Conservation (phyloP, 2,113 vertebrate species). For the Stomatorhinus ivindoensis region DNA sequence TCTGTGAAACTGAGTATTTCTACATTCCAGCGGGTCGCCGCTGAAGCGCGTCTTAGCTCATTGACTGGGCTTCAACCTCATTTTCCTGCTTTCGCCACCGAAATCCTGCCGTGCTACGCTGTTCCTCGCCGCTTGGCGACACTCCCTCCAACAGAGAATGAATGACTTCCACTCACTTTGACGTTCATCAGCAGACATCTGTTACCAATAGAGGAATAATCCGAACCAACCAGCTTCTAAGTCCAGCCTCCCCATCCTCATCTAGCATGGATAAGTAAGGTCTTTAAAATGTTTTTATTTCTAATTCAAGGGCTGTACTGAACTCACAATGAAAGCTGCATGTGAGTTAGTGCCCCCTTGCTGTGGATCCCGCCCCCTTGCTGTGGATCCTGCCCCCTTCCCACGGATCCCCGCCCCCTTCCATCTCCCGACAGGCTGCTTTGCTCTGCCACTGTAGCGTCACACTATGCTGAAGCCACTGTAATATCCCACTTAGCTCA, state of each 20-base stretch:
- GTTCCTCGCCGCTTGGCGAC: too few relatives aligned
- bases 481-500: not conserved
- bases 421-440: not conserved
- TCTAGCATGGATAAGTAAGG: not conserved
- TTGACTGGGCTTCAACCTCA: too few relatives aligned
- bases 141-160: too few relatives aligned
- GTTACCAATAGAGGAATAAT: not conserved
- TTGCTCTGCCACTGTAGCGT: not conserved
- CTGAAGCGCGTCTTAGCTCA: too few relatives aligned
- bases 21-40: too few relatives aligned
- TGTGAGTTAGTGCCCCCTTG: not conserved
- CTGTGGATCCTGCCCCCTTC: not conserved
- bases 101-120: too few relatives aligned
- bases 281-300: not conserved
- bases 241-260: not conserved
- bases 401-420: rapidly evolving
- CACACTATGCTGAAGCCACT: not conserved
- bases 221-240: not conserved
- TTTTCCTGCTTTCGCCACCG: too few relatives aligned
- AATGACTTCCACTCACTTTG: too few relatives aligned
- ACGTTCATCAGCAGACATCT: too few relatives aligned
- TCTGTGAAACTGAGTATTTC: too few relatives aligned
- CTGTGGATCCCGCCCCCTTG: too few relatives aligned
- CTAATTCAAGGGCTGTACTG: not conserved
- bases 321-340: not conserved